Evolutionary conservation across 1,140 invertebrate species (phyloP).

Genomic region (Ladona fulva): DNA sequence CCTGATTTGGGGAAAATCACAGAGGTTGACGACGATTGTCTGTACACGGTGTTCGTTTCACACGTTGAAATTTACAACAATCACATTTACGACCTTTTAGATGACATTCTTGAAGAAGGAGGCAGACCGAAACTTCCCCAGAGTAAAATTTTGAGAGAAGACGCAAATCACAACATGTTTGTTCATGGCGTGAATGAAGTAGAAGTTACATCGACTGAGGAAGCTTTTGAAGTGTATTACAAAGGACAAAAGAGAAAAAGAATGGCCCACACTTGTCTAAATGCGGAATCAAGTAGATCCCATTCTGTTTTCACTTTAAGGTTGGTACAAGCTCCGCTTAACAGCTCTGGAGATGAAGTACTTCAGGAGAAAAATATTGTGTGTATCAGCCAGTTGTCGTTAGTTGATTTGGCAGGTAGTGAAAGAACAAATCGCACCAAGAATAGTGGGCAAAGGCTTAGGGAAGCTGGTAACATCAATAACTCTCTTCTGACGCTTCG

Average conservation of each 20-base stretch:
- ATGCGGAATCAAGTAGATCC: conserved; percentile 85
- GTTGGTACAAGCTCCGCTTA: conserved; percentile 68
- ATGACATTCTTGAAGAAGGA: conserved; percentile 40
- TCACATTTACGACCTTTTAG: conserved; percentile 90
- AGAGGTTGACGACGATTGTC: conserved; percentile 67
- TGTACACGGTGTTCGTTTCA: conserved; percentile 87
- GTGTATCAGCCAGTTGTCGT: conserved; percentile 71
- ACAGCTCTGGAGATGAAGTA: conserved; percentile 49
- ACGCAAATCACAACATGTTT: conserved; percentile 76
- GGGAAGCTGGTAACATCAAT: conserved; percentile 80
- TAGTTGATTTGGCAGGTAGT: conserved; percentile 92
- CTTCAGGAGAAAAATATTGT: conserved; percentile 57
- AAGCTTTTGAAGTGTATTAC: conserved; percentile 77
- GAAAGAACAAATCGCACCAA: conserved; percentile 81
- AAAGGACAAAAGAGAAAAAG: conserved; percentile 73
- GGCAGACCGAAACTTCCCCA: conserved; percentile 40
- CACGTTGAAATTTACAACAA: conserved; percentile 99
- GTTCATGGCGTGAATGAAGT: conserved; percentile 81
- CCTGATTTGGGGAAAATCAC: conserved; percentile 51
- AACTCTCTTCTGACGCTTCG: conserved; percentile 75
- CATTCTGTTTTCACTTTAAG: conserved; percentile 91
- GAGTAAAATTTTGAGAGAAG: conserved; percentile 65
- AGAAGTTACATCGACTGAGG: conserved; percentile 82
- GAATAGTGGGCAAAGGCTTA: conserved; percentile 68
- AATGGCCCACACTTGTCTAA: conserved; percentile 80